Evolutionary conservation across 1,140 invertebrate species (phyloP).

Genomic region (Episyrphus balteatus): DNA sequence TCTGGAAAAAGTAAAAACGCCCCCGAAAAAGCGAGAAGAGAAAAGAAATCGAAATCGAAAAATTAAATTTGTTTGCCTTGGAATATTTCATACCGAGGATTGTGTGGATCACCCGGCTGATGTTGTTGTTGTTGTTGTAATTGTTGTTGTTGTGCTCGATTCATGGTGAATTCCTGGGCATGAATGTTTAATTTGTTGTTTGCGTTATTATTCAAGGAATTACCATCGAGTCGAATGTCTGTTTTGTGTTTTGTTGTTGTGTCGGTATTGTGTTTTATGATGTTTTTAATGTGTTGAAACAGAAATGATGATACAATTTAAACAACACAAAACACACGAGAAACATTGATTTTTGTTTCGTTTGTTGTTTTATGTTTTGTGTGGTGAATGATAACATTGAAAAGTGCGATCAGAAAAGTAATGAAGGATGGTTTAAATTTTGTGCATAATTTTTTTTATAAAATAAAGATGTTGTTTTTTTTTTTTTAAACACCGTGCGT

Average conservation of each 20-base stretch:
- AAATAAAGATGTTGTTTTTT: neutral
- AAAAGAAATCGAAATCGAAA: neutral
- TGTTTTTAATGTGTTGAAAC: neutral
- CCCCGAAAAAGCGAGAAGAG: neutral
- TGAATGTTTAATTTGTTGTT: slow-evolving; percentile 63
- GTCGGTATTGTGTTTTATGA: neutral
- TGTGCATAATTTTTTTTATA: neutral
- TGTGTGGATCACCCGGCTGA: slow-evolving; percentile 21
- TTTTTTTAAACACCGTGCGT: neutral
- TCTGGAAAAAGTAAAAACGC: slow-evolving; percentile 27
- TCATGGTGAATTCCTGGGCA: slow-evolving; percentile 75
- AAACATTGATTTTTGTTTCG: neutral
- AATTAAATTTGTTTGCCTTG: slow-evolving; percentile 4
- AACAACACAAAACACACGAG: neutral
- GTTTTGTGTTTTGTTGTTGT: neutral
- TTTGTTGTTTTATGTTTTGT: neutral
- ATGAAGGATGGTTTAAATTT: neutral
- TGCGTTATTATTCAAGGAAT: slow-evolving; percentile 4
- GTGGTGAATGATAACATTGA: neutral
- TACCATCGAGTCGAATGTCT: slow-evolving; percentile 11
- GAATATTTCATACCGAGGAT: slow-evolving; percentile 23
- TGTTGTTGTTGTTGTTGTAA: slow-evolving; percentile 8
- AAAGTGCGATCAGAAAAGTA: neutral
- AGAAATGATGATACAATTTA: neutral
- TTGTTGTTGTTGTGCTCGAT: slow-evolving; percentile 35